Evolutionary conservation across 2,888 invertebrate species (phyloP).

Genomic region (Hecatera dysodea): DNA sequence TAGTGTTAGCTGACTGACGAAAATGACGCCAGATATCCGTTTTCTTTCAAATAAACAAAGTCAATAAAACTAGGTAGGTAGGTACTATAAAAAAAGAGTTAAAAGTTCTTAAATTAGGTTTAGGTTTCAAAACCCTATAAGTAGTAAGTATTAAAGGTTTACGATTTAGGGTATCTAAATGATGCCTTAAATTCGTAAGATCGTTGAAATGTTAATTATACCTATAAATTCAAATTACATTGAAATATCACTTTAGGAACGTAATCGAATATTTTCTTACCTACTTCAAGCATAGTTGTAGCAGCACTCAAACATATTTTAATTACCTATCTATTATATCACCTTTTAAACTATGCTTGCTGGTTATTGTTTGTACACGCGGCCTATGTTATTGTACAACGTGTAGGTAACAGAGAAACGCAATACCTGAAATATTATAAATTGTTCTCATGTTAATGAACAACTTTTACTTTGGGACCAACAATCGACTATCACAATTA

Average conservation of each 20-base stretch:
- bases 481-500: no score
- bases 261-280: not conserved
- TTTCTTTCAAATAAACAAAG: not conserved
- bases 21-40: not conserved
- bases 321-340: no score
- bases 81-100: not conserved
- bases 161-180: not conserved
- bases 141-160: not conserved
- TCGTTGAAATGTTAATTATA: not conserved
- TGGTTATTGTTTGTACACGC: not conserved
- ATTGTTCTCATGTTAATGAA: no score
- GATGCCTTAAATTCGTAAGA: not conserved
- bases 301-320: no score
- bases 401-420: no score
- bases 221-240: not conserved
- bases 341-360: no score
- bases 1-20: not conserved
- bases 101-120: no score
- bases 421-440: no score
- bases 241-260: not conserved
- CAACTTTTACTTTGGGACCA: no score
- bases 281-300: no score
- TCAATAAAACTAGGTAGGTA: not conserved
- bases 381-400: not conserved
- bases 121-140: not conserved